These are phyloP conservation scores for Conus canariensis DNA, from an alignment of 2,888 invertebrate genomes.

Conservation along the genomic window DNA sequence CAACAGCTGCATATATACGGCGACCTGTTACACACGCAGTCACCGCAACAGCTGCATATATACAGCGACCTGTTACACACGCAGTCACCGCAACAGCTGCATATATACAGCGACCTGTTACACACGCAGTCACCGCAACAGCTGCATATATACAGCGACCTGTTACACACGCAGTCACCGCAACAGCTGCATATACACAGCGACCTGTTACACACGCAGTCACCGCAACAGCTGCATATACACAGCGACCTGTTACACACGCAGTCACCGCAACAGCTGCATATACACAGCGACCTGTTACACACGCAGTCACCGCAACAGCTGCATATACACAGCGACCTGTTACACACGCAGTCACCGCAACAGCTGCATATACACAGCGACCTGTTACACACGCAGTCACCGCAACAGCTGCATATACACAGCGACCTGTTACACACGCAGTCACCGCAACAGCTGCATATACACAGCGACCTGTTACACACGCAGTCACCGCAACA, in stretches of 20 bases:
- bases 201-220: constrained; percentile 58
- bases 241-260: constrained; percentile 65
- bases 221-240: constrained; percentile 57
- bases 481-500: constrained; percentile 51
- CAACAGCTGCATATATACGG: constrained; percentile 73
- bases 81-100: constrained; percentile 53
- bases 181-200: too few relatives aligned
- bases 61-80: constrained; percentile 66
- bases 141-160: constrained; percentile 75
- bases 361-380: too few relatives aligned
- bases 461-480: constrained; percentile 70
- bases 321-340: too few relatives aligned
- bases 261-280: constrained; percentile 53
- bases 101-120: constrained; percentile 72
- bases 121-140: constrained; percentile 51
- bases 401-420: constrained; percentile 57
- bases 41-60: constrained; percentile 63
- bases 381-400: constrained; percentile 58
- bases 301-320: constrained; percentile 51
- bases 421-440: constrained; percentile 65
- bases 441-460: constrained; percentile 53
- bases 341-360: constrained; percentile 42
- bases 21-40: constrained; percentile 58
- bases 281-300: constrained; percentile 70
- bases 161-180: constrained; percentile 42